Conservation (phyloP, 2,888 invertebrate species). For the Steinernema carpocapsae region DNA sequence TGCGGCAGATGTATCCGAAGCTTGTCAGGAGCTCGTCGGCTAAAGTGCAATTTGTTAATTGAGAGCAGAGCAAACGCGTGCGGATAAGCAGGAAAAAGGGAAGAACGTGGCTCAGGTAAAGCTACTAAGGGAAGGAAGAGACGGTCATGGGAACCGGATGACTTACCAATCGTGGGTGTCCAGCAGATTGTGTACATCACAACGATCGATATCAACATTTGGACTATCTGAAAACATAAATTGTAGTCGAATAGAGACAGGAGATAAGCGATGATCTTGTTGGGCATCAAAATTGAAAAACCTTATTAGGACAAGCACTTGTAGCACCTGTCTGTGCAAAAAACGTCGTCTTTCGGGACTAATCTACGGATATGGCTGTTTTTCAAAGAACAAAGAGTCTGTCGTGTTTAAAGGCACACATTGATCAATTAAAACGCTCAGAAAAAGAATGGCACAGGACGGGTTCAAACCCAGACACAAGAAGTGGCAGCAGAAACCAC, state of each 20-base stretch:
- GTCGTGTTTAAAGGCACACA: too few relatives aligned
- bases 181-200: conserved; percentile 78
- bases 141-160: not conserved
- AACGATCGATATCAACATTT: conserved; percentile 79
- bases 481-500: too few relatives aligned
- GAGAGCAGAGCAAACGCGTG: not conserved
- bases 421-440: too few relatives aligned
- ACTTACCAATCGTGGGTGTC: conserved; percentile 72
- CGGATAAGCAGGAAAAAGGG: not conserved
- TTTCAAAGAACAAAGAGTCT: too few relatives aligned
- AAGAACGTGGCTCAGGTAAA: too few relatives aligned
- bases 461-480: too few relatives aligned
- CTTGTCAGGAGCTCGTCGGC: conserved; percentile 77
- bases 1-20: conserved; percentile 73
- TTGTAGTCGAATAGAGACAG: too few relatives aligned
- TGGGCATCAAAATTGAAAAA: too few relatives aligned
- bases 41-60: conserved; percentile 25
- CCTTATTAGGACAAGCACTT: too few relatives aligned
- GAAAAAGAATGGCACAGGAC: too few relatives aligned
- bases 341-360: not conserved
- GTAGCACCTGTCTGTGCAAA: too few relatives aligned
- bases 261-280: too few relatives aligned
- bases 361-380: not conserved
- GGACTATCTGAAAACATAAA: conserved; percentile 77
- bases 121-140: not conserved